Percentiles rank a stretch among this genome's conserved stretches.
Conservation (phyloP, 2,888 invertebrate species). For the Mesorhabditis sp. region DNA sequence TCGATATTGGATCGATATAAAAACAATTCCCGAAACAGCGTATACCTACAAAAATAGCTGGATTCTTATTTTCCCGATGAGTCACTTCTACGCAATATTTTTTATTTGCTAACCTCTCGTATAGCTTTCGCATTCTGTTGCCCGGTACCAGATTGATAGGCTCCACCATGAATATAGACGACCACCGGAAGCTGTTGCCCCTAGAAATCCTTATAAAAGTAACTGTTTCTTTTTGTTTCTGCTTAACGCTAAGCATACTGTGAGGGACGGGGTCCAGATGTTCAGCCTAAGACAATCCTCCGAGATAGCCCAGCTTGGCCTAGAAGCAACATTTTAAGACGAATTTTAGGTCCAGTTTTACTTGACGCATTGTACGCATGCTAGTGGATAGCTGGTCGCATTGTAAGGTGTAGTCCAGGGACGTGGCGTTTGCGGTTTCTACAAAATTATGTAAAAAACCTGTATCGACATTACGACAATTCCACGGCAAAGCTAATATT, state of each 20-base stretch:
- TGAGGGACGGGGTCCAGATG: neutral
- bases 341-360: neutral
- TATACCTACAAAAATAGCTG: neutral
- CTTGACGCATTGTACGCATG: neutral
- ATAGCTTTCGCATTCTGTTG: neutral
- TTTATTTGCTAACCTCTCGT: neutral
- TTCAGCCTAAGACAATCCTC: constrained; percentile 2
- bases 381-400: neutral
- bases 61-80: neutral
- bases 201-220: neutral
- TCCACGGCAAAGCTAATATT: too few species aligned
- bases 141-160: neutral
- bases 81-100: neutral
- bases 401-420: neutral
- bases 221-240: too few species aligned
- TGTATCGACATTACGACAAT: neutral
- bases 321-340: neutral
- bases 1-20: constrained; percentile 1
- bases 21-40: neutral
- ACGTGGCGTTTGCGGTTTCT: neutral
- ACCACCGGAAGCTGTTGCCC: neutral
- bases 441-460: neutral
- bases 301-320: neutral
- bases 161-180: constrained; percentile 5
- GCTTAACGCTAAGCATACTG: neutral